These are phyloP conservation scores for Eupeodes latifasciatus DNA, from an alignment of 2,888 invertebrate genomes.

Conservation along the genomic window DNA sequence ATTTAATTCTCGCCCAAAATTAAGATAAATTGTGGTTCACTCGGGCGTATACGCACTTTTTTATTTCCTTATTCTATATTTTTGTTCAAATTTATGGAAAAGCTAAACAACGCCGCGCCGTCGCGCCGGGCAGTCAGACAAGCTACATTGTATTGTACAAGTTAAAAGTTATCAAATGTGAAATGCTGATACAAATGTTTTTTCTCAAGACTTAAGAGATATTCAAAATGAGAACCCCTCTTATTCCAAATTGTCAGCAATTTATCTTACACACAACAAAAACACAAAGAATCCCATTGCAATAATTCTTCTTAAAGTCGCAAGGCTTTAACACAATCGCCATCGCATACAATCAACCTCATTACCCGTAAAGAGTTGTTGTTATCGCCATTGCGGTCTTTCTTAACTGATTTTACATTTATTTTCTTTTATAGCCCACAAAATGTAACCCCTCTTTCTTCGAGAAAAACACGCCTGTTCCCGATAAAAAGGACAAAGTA, in stretches of 20 bases:
- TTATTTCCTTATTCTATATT: too few relatives aligned
- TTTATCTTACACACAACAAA: slow-evolving; percentile 34
- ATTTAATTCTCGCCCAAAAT: too few relatives aligned
- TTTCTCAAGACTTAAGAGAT: too few relatives aligned
- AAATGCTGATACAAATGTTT: too few relatives aligned
- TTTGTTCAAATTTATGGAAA: too few relatives aligned
- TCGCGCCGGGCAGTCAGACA: too few relatives aligned
- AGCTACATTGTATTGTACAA: too few relatives aligned
- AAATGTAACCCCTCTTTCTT: slow-evolving; percentile 12
- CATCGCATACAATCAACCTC: slow-evolving; percentile 67
- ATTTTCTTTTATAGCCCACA: slow-evolving; percentile 68
- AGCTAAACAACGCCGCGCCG: too few relatives aligned
- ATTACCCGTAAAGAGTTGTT: slow-evolving; percentile 60
- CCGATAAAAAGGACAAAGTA: slow-evolving; percentile 68
- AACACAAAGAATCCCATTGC: neutral
- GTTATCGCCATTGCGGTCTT: slow-evolving; percentile 49
- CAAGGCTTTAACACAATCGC: slow-evolving; percentile 19
- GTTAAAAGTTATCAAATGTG: too few relatives aligned
- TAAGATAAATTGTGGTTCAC: too few relatives aligned
- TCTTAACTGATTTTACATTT: slow-evolving; percentile 76
- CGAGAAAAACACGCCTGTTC: slow-evolving; percentile 25
- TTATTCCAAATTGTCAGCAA: slow-evolving; percentile 50
- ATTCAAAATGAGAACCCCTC: neutral
- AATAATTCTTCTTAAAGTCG: slow-evolving; percentile 7
- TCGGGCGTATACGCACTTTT: too few relatives aligned